Percentiles rank a stretch among this genome's conserved stretches.
These are phyloP conservation scores for Pelodiscus sinensis DNA, from an alignment of 2,113 vertebrate species.

Conservation along the genomic window DNA sequence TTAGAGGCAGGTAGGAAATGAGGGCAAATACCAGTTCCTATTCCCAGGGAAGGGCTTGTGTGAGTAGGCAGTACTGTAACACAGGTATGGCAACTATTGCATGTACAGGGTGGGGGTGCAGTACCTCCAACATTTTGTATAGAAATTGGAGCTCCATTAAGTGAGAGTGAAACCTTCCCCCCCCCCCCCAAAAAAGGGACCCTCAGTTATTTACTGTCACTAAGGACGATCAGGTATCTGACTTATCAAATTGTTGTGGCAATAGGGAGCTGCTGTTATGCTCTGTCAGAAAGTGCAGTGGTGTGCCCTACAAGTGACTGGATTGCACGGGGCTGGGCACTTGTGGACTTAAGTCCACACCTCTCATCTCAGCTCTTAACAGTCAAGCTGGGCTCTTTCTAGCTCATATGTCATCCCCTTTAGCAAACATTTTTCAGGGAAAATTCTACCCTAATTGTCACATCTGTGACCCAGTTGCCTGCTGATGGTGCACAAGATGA, in stretches of 20 bases:
- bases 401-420: neutral
- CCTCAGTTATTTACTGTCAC: neutral
- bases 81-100: neutral
- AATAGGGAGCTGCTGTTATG: neutral
- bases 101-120: neutral
- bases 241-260: neutral
- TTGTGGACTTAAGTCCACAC: fast-evolving
- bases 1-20: neutral
- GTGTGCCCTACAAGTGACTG: neutral
- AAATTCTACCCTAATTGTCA: neutral
- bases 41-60: neutral
- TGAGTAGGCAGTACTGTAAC: neutral
- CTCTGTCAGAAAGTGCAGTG: neutral
- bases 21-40: neutral
- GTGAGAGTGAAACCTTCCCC: neutral
- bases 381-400: neutral
- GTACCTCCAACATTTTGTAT: too few species aligned
- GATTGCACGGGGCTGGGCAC: neutral
- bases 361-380: fast-evolving
- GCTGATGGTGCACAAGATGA: fast-evolving
- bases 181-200: too few species aligned
- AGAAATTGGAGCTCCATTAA: neutral
- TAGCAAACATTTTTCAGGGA: neutral
- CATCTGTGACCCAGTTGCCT: neutral
- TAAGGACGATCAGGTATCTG: neutral